Base-by-base conservation (phyloP, 2,113 vertebrate species). In the Porphyrio hochstetteri region DNA sequence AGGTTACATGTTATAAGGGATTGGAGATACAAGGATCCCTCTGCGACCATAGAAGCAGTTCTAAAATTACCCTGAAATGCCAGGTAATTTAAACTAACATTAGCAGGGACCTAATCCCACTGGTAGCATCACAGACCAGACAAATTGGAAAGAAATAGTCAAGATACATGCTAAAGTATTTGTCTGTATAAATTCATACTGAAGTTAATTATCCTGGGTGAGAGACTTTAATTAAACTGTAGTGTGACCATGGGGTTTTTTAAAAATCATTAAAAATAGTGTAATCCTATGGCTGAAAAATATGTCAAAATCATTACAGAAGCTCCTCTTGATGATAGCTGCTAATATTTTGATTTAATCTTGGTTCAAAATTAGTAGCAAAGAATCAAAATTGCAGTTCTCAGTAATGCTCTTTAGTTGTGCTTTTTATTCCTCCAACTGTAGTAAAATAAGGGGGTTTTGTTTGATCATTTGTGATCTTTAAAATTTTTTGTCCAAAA, bases 161-260 rank as follows among this genome's bases (percentile, higher is more conserved):
- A 56, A 82, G 35, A 67, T 93, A 70, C 5, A 8, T 25, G 16
- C 35, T 96, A 1, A 94, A 68, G 27, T 86, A 70, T 78, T 81
- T 64, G 42, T 84, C 46, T 71, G 55, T 36, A 2, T 3, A 93
- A 88, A 78, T 86, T 91, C 3, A 1, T 80, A 29, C 28, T 77
- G 35, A 63, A 85, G 7, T 67, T 8, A 86, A 5, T 83, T 69
- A 52, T 78, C 38, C 64, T 78, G 77, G 18, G 33, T 53, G 12
- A 44, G 35, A 95, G 19, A 59, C 12, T 93, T 88, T 48, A 68
- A 89, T 91, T 94, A 85, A 94, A 85, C 55, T 82, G 59, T 44
- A 80, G 14, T 76, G 8, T 0, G 0, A 94, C 33, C 56, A 52
- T 60, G 11, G 9, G 31, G 85, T 63, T 21, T 46, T 64, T 9